A percentile compares a stretch with the other conserved stretches of the same genome.
phyloP scores from a whole-genome alignment of 2,797 vertebrate genomes.

The Peromyscus melanophrys region DNA sequence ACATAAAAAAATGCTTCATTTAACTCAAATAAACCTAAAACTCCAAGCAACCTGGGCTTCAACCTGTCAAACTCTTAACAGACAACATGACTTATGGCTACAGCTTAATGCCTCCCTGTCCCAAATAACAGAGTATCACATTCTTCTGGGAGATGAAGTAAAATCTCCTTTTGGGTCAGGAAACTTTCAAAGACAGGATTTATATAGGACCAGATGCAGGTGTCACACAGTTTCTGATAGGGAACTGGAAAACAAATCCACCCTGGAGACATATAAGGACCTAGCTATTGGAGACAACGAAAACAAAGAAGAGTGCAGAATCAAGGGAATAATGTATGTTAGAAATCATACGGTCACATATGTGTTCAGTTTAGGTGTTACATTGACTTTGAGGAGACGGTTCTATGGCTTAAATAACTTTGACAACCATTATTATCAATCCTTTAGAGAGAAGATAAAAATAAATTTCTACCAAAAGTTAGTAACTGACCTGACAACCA shows the following conservation, averaged over 20 bases:
- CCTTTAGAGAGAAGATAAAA: background rate
- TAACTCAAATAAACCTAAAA: background rate
- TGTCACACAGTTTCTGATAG: background rate
- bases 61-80: rapidly evolving
- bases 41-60: background rate
- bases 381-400: background rate
- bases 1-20: background rate
- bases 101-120: background rate
- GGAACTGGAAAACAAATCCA: background rate
- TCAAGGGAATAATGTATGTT: background rate
- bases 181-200: background rate
- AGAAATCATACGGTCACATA: background rate
- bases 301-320: background rate
- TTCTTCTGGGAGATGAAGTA: background rate
- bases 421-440: background rate
- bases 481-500: background rate
- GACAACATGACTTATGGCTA: background rate
- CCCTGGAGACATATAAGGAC: background rate
- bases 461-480: background rate
- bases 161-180: background rate
- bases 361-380: background rate
- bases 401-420: background rate
- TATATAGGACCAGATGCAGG: background rate
- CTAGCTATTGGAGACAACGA: background rate
- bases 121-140: background rate